phyloP scores from a whole-genome alignment of 2,113 vertebrate genomes.

The Limanda limanda region DNA sequence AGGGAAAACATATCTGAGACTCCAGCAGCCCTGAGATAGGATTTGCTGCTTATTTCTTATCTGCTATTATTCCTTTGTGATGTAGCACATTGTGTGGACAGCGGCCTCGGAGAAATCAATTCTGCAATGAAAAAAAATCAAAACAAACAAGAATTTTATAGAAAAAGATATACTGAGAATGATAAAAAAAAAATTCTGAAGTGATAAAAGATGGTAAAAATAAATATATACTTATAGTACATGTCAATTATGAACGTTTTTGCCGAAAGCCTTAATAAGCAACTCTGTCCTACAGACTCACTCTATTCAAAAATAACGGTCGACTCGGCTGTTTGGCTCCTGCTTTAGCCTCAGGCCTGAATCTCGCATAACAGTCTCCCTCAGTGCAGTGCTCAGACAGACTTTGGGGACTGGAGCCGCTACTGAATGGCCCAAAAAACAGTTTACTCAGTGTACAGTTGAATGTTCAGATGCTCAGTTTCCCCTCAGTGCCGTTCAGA shows the following conservation, averaged over 20 bases:
- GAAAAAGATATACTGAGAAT: constrained; percentile 22
- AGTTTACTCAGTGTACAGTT: constrained; percentile 2
- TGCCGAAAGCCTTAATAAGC: constrained; percentile 70
- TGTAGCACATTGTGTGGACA: constrained; percentile 42
- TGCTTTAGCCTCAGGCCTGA: constrained; percentile 58
- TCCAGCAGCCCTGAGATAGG: constrained; percentile 46
- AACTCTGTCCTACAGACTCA: constrained; percentile 60
- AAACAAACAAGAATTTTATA: constrained; percentile 60
- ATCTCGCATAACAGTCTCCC: constrained; percentile 52
- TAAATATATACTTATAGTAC: constrained; percentile 31
- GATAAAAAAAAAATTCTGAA: constrained; percentile 16
- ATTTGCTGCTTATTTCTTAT: constrained; percentile 69
- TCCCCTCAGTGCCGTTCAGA: too few relatives aligned
- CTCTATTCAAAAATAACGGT: constrained; percentile 62
- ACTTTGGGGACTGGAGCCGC: constrained; percentile 23
- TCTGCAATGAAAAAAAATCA: constrained; percentile 48
- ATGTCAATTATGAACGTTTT: constrained; percentile 49
- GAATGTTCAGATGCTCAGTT: constrained; percentile 1
- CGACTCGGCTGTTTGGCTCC: constrained; percentile 72
- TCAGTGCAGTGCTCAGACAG: constrained; percentile 42
- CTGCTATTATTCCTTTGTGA: constrained; percentile 55
- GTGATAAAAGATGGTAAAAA: constrained; percentile 33
- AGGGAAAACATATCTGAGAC: constrained; percentile 58
- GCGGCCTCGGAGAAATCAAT: constrained; percentile 68
- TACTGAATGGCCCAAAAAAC: constrained; percentile 33